phyloP scores from a whole-genome alignment of 1,140 invertebrate species.

The Penaeus indicus region DNA sequence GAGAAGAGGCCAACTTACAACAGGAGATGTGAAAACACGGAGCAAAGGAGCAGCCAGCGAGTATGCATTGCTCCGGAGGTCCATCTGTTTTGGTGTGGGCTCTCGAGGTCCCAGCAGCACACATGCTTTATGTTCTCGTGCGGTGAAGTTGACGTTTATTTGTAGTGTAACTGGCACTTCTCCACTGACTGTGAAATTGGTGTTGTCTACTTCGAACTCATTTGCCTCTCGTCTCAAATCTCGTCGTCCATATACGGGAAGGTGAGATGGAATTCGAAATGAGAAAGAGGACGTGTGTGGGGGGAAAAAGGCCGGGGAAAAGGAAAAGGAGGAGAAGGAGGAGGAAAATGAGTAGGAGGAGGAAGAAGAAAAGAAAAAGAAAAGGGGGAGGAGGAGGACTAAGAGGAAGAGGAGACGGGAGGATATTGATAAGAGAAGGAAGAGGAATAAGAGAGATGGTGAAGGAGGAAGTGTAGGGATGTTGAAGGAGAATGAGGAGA shows the following conservation, averaged over 20 bases:
- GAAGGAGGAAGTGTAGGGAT: not conserved
- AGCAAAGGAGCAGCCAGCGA: too few species aligned
- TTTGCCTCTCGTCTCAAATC: slow-evolving; percentile 37
- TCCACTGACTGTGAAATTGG: slow-evolving; percentile 32
- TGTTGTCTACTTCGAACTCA: slow-evolving; percentile 39
- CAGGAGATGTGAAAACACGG: too few species aligned
- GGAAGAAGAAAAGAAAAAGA: not conserved
- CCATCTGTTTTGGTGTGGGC: not conserved
- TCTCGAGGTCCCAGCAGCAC: not conserved
- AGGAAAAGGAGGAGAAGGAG: not conserved
- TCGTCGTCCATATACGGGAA: not conserved
- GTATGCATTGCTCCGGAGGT: not conserved
- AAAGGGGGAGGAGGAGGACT: not conserved
- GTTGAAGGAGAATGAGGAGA: not conserved
- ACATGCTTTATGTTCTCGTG: slow-evolving; percentile 11
- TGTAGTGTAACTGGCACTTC: slow-evolving; percentile 12
- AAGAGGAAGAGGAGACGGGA: not conserved
- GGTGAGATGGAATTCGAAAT: not conserved
- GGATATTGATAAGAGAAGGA: not conserved
- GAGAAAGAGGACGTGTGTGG: not conserved
- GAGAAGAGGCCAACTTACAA: too few species aligned
- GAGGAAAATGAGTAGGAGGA: not conserved
- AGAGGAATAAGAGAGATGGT: not conserved
- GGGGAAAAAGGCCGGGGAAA: not conserved
- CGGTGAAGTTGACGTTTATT: slow-evolving; percentile 31